Base-by-base conservation (phyloP, 2,888 invertebrate genomes). In the Hirtodrosophila histrioides region DNA sequence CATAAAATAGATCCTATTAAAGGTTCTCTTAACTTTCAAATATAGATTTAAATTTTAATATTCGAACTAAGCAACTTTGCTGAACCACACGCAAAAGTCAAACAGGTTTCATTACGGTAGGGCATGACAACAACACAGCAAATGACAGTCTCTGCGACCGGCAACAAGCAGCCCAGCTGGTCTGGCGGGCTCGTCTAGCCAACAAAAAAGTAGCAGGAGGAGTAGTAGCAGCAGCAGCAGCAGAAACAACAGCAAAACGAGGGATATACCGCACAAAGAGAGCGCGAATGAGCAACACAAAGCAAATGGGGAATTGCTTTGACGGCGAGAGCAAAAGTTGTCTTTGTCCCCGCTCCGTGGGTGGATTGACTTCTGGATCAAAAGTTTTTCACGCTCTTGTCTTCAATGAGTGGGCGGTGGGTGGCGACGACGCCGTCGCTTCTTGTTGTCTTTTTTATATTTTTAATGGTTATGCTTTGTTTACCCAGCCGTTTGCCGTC, bases 161-260 rank as follows among this genome's bases (percentile, higher is more conserved):
- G 69, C 72, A 61, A 48, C 31, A 44, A 64, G 49, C 53, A 54
- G 29, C 69, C 60, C 72, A 73, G 72, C 75, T 54, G 75, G 69
- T 69, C 49, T 69, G 64, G 65, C 65, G 70, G 70, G 75, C 70
- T 69, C 51, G 73, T 73, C 73, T 73, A 73, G 75, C 40, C 54
- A 39, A n/a, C 31, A 23, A 51, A 27, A 8, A 45, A 44, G 49
- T 35, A 53, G 46, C 17, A 41, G 33, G n/a, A 46, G 11, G 7
- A 44, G 48, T 8, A 48, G 24, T 12, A 56, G 44, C 2, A 46
- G 11, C 9, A 44, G 48, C 10, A 48, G 24, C 17, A 56, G 44
- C 2, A 24, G 23, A 6, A 23, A 12, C 11, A 35, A 5, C 27
- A n/a, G 17, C 9, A 11, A 31, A 11, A 31, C 7, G 9, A 12